Evolutionary conservation across 2,113 vertebrate genomes (phyloP), one percentile per base, ranked within the genome.

Genomic region (Oenanthe oenanthe): DNA sequence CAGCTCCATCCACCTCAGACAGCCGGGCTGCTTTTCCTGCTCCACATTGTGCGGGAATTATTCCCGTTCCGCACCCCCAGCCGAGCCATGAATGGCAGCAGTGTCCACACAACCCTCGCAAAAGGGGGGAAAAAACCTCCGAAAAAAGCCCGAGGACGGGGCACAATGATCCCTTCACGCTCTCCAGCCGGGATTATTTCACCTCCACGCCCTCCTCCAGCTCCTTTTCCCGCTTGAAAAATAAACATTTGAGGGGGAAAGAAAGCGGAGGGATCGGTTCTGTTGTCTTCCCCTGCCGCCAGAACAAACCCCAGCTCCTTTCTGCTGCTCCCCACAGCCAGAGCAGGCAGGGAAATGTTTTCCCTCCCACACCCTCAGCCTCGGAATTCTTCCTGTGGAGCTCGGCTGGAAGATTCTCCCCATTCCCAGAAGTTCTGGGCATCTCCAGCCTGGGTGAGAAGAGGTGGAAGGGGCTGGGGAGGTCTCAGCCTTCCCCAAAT

Each of bases 41-140:
- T 84, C 67, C 47, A 82, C 2, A 71, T 85, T 66, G 93, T 60
- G 97, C 72, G 53, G 96, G 75, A 92, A 51, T 54, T 13, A 65
- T 93, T 95, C 96, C 93, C 93, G 86, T 51, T 66, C 86, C 74
- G 32, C 83, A 9, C 81, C 95, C 73, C 94, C 92, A 84, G 45
- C 91, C 10, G 61, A 48, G 67, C 87, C 63, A 84, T 98, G 97
- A 98, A 98, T 97, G 95, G 97, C 78, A 11, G 4, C 95, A 97
- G 97, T 98, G 98, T 98, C 70, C 87, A 1, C 54, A 10, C 78
- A 87, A 76, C 86, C 31, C 88, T 96, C 72, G 45, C 24, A 13
- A 53, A 34, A 45, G 17, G 40, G 29, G 32, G 36, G 6, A 18
- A 45, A 51, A 43, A n/a, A 7, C 3, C 4, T 14, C 6, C 12